Conservation (phyloP, 2,888 invertebrate genomes). For the Autographa pulchrina region DNA sequence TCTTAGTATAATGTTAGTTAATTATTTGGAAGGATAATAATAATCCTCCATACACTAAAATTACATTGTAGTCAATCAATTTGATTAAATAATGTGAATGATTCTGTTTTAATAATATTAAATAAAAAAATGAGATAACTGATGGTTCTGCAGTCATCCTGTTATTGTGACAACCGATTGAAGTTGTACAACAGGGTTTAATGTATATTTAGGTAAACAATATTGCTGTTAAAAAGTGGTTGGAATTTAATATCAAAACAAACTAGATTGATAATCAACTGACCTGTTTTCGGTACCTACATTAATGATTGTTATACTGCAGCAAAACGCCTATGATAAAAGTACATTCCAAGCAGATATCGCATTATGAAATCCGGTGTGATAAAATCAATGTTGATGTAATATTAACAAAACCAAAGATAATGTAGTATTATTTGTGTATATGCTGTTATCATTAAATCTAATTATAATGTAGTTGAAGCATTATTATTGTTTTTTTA, state of each 20-base stretch:
- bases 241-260: neutral
- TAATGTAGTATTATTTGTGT: constrained; percentile 57
- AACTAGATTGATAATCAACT: neutral
- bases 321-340: constrained; percentile 20
- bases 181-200: neutral
- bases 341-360: constrained; percentile 64
- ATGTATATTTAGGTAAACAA: neutral
- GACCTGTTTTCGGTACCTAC: neutral
- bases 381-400: constrained; percentile 25
- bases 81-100: neutral
- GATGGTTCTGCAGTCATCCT: neutral
- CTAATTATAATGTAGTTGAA: constrained; percentile 70
- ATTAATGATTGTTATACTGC: neutral
- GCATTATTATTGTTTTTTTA: constrained; percentile 63
- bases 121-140: neutral
- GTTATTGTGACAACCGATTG: neutral
- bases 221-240: neutral
- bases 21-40: constrained; percentile 53
- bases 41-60: constrained; percentile 16
- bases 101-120: neutral
- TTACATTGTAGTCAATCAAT: neutral
- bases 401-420: constrained; percentile 48
- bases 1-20: constrained; percentile 18
- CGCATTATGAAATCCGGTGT: constrained; percentile 29
- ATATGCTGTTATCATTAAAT: constrained; percentile 51